Percentiles rank a stretch among this genome's conserved stretches.
Conservation (phyloP, 2,888 invertebrate species). For the Micropterix aruncella region DNA sequence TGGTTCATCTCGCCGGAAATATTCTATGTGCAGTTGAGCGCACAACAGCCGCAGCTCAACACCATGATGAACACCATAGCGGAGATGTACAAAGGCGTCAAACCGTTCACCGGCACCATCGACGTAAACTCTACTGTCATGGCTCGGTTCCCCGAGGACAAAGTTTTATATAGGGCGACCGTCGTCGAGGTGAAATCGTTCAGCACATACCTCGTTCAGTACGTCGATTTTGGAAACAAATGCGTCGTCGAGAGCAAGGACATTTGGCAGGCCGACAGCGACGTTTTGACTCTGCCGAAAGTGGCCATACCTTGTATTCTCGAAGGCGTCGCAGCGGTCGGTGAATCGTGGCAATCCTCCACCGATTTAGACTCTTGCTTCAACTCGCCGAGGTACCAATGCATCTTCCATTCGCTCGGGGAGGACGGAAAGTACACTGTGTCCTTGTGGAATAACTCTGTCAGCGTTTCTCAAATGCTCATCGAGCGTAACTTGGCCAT, state of each 20-base stretch:
- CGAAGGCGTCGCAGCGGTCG: slow-evolving; percentile 41
- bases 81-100: slow-evolving; percentile 42
- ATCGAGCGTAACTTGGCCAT: slow-evolving; percentile 35
- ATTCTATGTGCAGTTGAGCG: slow-evolving; percentile 50
- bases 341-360: slow-evolving; percentile 42
- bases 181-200: slow-evolving; percentile 42
- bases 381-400: slow-evolving; percentile 41
- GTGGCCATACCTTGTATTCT: slow-evolving; percentile 59
- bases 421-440: slow-evolving; percentile 33
- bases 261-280: slow-evolving; percentile 54
- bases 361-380: slow-evolving; percentile 44
- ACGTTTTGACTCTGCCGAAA: slow-evolving; percentile 48
- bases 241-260: slow-evolving; percentile 46
- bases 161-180: slow-evolving; percentile 55
- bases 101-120: slow-evolving; percentile 24
- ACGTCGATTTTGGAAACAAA: slow-evolving; percentile 65
- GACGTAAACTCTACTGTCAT: slow-evolving; percentile 50
- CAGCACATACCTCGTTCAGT: slow-evolving; percentile 50
- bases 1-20: slow-evolving; percentile 65
- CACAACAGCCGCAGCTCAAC: slow-evolving; percentile 40
- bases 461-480: slow-evolving; percentile 31
- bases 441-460: slow-evolving; percentile 31
- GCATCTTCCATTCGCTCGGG: slow-evolving; percentile 35
- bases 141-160: slow-evolving; percentile 56
- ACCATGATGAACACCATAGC: slow-evolving; percentile 61